Evolutionary conservation across 2,113 vertebrate genomes (phyloP), one percentile per base, ranked within the genome.

Genomic region (Ramphastos sulfuratus): DNA sequence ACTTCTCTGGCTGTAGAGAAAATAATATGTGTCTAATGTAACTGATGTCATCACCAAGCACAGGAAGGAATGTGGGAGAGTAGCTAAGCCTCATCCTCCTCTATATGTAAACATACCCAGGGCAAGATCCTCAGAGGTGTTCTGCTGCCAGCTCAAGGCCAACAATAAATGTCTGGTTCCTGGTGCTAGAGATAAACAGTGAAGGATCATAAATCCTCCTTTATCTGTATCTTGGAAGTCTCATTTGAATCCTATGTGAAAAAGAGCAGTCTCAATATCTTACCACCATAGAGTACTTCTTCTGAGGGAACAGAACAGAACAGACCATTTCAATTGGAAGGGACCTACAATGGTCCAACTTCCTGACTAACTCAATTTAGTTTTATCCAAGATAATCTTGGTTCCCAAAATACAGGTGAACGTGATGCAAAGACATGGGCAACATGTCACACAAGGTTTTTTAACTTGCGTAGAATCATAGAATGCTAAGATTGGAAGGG

Each of bases 51-150:
- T 86, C 52, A 52, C 24, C 28, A 86, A 74, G n/a, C 7, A 27
- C 39, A 48, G 7, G 28, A 80, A 66, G 27, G 10, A 92, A 31
- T 0, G 0, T 0, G 58, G 15, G 17, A 44, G 12, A 31, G 4
- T 3, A 4, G 3, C 10, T 70, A 64, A 81, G 24, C 10, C 33
- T 72, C 21, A n/a, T 2, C 2, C 12, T 75, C 50, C 25, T 71
- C 21, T 58, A 2, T 52, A 35, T 11, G 12, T 44, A 12, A 10
- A 50, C 5, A 37, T 39, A 9, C 9, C 35, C 46, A 66, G 39
- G n/a, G 10, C 14, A 85, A 82, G 21, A 8, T 71, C 20, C 27
- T 4, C 2, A 23, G 46, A 73, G 17, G 4, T 0, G 2, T 78
- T 81, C n/a, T 27, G 19, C 44, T 87, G 4, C 10, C 27, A 84